These are phyloP conservation scores for Sussaba pulchella DNA, from an alignment of 2,888 invertebrate genomes.

Conservation along the genomic window DNA sequence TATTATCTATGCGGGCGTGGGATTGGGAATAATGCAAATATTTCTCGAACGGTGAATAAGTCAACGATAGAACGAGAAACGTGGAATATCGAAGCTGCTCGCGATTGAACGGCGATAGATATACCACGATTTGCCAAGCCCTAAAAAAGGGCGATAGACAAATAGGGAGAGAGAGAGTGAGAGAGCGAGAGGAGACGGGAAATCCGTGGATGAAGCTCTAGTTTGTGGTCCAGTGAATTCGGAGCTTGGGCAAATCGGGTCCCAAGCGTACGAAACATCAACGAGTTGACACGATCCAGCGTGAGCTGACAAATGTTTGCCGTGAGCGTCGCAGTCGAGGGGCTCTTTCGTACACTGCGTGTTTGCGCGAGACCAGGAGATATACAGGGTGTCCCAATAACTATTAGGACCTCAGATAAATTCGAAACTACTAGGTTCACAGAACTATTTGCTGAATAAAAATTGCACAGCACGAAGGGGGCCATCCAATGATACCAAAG, in stretches of 20 bases:
- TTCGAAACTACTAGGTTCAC: too few relatives aligned
- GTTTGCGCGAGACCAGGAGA: constrained; percentile 25
- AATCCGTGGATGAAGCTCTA: constrained; percentile 30
- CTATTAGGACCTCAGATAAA: too few relatives aligned
- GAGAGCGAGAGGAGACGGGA: too few relatives aligned
- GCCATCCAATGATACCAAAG: too few relatives aligned
- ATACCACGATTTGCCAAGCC: constrained; percentile 13
- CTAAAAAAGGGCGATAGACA: too few relatives aligned
- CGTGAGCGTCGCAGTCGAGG: constrained; percentile 33
- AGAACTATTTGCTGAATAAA: too few relatives aligned
- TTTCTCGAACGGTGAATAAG: constrained; percentile 13
- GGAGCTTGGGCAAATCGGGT: constrained; percentile 41
- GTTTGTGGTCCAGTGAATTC: constrained; percentile 34
- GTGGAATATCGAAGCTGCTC: background rate
- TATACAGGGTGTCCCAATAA: too few relatives aligned
- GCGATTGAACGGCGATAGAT: constrained; percentile 9
- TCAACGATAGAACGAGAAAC: constrained; percentile 13
- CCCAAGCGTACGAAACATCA: constrained; percentile 44
- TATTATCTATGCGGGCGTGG: background rate
- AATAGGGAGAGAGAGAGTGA: constrained; percentile 18
- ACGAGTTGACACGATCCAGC: constrained; percentile 38
- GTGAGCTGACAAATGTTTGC: constrained; percentile 51
- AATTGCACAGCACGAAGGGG: too few relatives aligned
- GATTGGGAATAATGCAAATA: background rate
- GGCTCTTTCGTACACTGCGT: constrained; percentile 11